Evolutionary conservation across 1,140 invertebrate species (phyloP), one percentile per base, ranked within the genome.

Genomic region (Aphaenogaster rudis): DNA sequence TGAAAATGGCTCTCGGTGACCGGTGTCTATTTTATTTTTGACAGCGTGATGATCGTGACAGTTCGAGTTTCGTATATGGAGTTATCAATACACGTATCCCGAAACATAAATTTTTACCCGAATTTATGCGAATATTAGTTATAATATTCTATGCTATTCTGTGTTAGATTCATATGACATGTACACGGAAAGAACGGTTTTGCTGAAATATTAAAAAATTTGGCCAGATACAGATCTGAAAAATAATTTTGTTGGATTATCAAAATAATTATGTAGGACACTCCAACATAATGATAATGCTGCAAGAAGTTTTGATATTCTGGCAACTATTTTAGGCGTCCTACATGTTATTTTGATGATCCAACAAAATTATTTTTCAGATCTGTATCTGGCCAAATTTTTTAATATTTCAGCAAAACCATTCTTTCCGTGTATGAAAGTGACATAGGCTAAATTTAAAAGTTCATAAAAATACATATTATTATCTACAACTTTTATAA

Each of bases 1-100:
- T 71, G 42, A 61, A 82, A 74, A 72, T 61, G 39, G 39, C 69
- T 82, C 33, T 74, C 45, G 66, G 28, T 21, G 39, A 61, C 39
- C 7, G 64, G 21, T 74, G 80, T 74, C 39, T 54, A 82, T 82
- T 72, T 82, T 82, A 74, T 74, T 74, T 74, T 74, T 17, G 61
- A 82, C 48, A 81, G 48, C 48, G 11, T 61, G 54, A 82, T 61
- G 69, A 82, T 82, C 48, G 67, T 74, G 54, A 82, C 39, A 61
- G 80, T 8, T 82, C 77, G 17, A 66, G n/a, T 80, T 66, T 50
- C 17, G 42, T 63, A 48, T 17, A 48, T 17, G 9, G 33, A 5
- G 11, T 72, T 36, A 67, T 52, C 33, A 66, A n/a, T 59, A 15
- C 5, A 42, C 11, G 13, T 15, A 52, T 8, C n/a, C 15, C 17